Percentiles rank a stretch among this genome's conserved stretches.
Conservation (phyloP, 2,113 vertebrate genomes). For the Diphyllodes magnificus region DNA sequence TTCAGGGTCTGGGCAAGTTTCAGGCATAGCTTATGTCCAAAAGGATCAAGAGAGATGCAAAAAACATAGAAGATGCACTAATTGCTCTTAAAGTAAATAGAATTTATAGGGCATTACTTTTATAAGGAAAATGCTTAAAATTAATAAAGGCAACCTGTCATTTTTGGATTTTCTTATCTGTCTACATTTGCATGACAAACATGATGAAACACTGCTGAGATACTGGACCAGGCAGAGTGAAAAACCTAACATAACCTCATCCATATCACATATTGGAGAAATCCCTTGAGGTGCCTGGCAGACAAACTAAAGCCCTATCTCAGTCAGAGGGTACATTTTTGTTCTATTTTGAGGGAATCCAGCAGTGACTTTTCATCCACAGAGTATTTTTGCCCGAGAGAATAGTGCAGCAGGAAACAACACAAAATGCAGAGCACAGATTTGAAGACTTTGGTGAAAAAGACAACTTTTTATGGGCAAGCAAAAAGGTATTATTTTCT, state of each 20-base stretch:
- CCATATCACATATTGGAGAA: neutral
- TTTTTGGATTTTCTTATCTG: neutral
- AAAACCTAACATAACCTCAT: neutral
- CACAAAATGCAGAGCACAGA: neutral
- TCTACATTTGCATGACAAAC: neutral
- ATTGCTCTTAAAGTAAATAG: neutral
- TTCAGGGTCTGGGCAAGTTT: neutral
- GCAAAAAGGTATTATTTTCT: neutral
- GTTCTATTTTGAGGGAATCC: neutral
- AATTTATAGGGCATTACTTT: neutral
- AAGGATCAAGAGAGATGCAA: neutral
- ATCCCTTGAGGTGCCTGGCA: neutral
- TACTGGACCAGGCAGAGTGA: neutral
- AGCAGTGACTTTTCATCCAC: neutral
- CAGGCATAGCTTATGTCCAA: neutral
- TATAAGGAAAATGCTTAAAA: neutral
- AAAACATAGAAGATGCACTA: neutral
- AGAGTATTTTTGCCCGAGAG: neutral
- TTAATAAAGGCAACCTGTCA: neutral
- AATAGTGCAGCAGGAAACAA: neutral
- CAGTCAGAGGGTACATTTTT: neutral
- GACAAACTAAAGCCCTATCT: too few species aligned
- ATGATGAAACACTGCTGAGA: neutral
- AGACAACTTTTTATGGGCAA: neutral
- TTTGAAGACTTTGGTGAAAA: neutral